Percentiles rank a stretch among this genome's conserved stretches.
Conservation (phyloP, 2,797 vertebrate species). For the Chloroceryle inda region DNA sequence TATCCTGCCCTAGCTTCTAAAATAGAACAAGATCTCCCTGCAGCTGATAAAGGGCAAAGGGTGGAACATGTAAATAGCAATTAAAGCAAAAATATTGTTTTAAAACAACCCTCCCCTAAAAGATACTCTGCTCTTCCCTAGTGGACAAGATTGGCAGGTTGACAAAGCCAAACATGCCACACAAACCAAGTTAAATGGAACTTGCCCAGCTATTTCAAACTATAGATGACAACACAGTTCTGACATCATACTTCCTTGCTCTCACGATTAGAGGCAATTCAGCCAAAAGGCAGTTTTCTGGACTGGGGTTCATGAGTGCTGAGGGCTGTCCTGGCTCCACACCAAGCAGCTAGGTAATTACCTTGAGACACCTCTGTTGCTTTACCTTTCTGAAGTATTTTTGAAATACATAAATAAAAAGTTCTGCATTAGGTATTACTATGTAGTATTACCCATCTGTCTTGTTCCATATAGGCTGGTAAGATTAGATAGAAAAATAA, state of each 20-base stretch:
- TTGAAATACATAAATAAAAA: background rate
- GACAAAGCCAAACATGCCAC: background rate
- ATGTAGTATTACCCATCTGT: background rate
- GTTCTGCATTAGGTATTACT: background rate
- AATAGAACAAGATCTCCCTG: slow-evolving; percentile 38
- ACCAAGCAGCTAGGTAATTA: background rate
- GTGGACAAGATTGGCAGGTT: background rate
- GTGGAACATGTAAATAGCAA: background rate
- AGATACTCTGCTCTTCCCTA: background rate
- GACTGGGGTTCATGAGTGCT: background rate
- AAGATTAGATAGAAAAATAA: background rate
- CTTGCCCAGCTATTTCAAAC: background rate
- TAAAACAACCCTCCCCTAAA: background rate
- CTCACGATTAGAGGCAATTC: background rate
- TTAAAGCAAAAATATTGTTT: slow-evolving; percentile 21
- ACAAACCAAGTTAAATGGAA: background rate
- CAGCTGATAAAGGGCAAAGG: slow-evolving; percentile 38
- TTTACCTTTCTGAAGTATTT: background rate
- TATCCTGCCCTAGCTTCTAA: slow-evolving; percentile 44
- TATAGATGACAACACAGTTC: background rate
- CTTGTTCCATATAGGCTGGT: background rate
- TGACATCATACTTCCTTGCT: background rate
- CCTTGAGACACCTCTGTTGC: background rate
- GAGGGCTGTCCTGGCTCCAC: background rate
- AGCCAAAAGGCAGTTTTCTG: background rate